phyloP scores from a whole-genome alignment of 2,888 invertebrate genomes.

The Agrochola lychnidis region DNA sequence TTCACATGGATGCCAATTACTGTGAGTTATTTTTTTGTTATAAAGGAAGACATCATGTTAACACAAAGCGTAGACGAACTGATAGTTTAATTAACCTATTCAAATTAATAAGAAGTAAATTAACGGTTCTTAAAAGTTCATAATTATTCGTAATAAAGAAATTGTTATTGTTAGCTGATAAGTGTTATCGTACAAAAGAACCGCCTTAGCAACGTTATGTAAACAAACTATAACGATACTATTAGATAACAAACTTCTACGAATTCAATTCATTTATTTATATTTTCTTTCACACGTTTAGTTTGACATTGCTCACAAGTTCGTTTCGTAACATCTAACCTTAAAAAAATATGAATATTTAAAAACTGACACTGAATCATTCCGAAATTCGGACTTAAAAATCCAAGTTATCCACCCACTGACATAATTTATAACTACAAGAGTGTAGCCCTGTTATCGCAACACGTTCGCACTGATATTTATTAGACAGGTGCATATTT shows the following conservation, averaged over 20 bases:
- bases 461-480: constrained; percentile 77
- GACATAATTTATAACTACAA: constrained; percentile 75
- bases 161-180: constrained; percentile 58
- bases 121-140: constrained; percentile 44
- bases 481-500: constrained; percentile 82
- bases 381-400: constrained; percentile 55
- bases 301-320: constrained; percentile 27
- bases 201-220: constrained; percentile 30
- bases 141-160: constrained; percentile 43
- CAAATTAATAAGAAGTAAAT: constrained; percentile 13
- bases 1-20: neutral
- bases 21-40: constrained; percentile 12
- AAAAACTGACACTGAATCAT: constrained; percentile 37
- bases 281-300: constrained; percentile 7
- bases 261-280: constrained; percentile 19
- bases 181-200: constrained; percentile 40
- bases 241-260: constrained; percentile 42
- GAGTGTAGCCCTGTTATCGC: constrained; percentile 76
- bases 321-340: constrained; percentile 35
- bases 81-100: neutral
- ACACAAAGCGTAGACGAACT: neutral
- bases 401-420: constrained; percentile 73
- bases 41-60: constrained; percentile 19
- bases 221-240: constrained; percentile 40
- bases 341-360: constrained; percentile 38